These are phyloP conservation scores for Trachemys scripta DNA, from an alignment of 2,113 vertebrate species.

Conservation along the genomic window DNA sequence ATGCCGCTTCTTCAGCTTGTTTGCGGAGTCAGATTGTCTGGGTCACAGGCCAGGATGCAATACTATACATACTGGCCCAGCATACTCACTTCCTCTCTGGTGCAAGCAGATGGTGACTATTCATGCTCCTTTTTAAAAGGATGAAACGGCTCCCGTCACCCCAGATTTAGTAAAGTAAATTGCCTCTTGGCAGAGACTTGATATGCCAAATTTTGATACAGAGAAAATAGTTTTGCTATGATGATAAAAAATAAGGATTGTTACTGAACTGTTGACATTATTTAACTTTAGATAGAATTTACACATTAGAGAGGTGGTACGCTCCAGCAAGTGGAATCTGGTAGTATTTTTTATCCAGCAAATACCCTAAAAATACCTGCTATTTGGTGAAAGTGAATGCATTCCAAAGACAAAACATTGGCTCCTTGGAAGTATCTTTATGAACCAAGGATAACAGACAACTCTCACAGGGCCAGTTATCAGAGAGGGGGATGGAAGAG, in stretches of 20 bases:
- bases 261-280: background rate
- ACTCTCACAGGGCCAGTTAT: background rate
- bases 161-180: background rate
- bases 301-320: background rate
- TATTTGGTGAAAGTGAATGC: conserved; percentile 9
- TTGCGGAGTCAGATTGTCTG: background rate
- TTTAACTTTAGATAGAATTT: background rate
- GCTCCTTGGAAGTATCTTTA: background rate
- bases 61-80: background rate
- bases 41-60: background rate
- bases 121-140: background rate
- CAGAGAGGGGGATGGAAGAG: background rate
- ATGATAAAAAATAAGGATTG: background rate
- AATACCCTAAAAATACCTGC: background rate
- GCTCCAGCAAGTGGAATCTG: background rate
- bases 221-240: background rate
- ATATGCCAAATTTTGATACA: background rate
- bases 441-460: background rate
- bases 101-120: background rate
- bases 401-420: background rate
- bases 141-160: background rate
- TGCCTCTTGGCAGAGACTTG: background rate
- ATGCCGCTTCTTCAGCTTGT: background rate
- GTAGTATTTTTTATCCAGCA: background rate
- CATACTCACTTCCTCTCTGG: background rate